Evolutionary conservation across 2,797 vertebrate genomes (phyloP).

Genomic region (Sphenodon punctatus): DNA sequence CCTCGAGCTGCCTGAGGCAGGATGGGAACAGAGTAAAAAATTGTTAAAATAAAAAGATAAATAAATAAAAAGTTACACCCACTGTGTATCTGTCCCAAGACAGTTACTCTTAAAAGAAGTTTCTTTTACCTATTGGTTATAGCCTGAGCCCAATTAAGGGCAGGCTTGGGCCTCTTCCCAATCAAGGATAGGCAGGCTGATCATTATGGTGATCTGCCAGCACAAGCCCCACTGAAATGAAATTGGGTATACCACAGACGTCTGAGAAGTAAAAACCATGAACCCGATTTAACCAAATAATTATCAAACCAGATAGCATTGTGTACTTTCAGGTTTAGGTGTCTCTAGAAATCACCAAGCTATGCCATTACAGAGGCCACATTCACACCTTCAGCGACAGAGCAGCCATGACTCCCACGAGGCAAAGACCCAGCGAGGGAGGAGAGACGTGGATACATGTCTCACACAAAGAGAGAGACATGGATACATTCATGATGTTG

Average conservation of each 20-base stretch:
- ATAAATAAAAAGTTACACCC: background rate
- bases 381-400: too few species aligned
- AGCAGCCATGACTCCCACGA: too few species aligned
- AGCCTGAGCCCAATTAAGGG: fast-evolving
- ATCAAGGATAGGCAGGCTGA: too few species aligned
- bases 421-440: too few species aligned
- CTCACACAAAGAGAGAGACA: too few species aligned
- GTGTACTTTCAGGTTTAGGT: slow-evolving; percentile 23
- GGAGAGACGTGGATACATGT: too few species aligned
- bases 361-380: background rate
- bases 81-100: background rate
- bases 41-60: background rate
- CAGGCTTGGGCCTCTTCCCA: background rate
- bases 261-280: slow-evolving; percentile 7
- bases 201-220: too few species aligned
- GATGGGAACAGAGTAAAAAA: too few species aligned
- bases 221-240: too few species aligned
- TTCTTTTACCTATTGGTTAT: background rate
- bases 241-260: background rate
- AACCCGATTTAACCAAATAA: slow-evolving; percentile 14
- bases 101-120: background rate
- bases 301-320: background rate
- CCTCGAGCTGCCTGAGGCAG: too few species aligned
- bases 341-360: background rate
- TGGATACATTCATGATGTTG: too few species aligned